Evolutionary conservation across 2,113 vertebrate genomes (phyloP).

Genomic region (Chinchilla lanigera): DNA sequence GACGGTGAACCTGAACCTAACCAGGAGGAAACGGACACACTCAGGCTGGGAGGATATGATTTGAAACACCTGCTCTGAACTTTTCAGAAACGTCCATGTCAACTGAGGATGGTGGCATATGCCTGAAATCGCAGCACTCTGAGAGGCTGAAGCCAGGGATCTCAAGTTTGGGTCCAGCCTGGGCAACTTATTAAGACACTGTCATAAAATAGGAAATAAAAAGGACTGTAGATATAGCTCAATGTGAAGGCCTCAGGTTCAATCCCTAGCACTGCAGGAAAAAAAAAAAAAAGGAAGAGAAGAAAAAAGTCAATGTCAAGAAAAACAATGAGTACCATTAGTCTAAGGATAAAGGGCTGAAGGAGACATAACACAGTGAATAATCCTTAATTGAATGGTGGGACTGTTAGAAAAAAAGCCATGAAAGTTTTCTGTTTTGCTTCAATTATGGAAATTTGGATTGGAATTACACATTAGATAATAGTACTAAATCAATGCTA

Average conservation of each 20-base stretch:
- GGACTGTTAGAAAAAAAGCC: background rate
- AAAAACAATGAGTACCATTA: background rate
- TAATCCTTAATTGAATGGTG: background rate
- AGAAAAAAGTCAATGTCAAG: background rate
- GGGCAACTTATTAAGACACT: background rate
- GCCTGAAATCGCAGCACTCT: background rate
- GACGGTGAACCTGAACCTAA: background rate
- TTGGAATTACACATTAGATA: background rate
- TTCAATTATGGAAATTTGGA: background rate
- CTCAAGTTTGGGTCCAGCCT: background rate
- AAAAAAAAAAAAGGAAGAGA: background rate
- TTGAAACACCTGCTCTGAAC: background rate
- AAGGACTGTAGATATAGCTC: background rate
- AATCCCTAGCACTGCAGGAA: background rate
- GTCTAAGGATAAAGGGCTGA: background rate
- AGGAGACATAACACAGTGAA: background rate
- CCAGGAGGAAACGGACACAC: background rate
- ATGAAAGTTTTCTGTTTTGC: background rate
- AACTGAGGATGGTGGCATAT: background rate
- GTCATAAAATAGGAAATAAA: background rate
- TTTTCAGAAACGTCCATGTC: background rate
- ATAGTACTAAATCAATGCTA: background rate
- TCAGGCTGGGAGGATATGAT: background rate
- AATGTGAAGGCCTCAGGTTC: background rate
- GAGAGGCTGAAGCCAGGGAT: background rate